Conservation (phyloP, 2,888 invertebrate species). For the Papilio elwesi region DNA sequence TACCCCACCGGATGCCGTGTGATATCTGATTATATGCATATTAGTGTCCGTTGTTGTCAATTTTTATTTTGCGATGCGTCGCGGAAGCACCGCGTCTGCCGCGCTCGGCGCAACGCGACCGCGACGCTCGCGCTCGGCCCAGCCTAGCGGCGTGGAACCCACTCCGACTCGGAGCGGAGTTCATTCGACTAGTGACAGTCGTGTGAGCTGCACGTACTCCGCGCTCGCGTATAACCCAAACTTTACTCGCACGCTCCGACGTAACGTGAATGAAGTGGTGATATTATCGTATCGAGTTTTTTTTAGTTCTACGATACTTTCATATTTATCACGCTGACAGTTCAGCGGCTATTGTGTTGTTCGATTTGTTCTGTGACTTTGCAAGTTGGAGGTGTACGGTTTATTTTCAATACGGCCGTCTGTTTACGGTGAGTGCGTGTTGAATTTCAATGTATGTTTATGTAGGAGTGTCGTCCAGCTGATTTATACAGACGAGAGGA, state of each 20-base stretch:
- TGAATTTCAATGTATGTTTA: slow-evolving; percentile 72
- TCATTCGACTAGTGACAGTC: slow-evolving; percentile 71
- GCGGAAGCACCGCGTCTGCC: slow-evolving; percentile 54
- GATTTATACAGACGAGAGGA: slow-evolving; percentile 71
- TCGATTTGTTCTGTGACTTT: slow-evolving; percentile 73
- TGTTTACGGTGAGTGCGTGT: slow-evolving; percentile 78
- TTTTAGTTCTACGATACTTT: slow-evolving; percentile 59
- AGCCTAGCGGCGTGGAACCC: slow-evolving; percentile 13
- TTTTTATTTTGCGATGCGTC: slow-evolving; percentile 60
- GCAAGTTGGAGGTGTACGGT: slow-evolving; percentile 76
- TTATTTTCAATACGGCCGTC: slow-evolving; percentile 73
- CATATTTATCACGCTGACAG: slow-evolving; percentile 64
- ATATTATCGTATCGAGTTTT: slow-evolving; percentile 61
- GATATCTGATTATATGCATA: slow-evolving; percentile 71
- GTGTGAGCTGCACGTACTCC: slow-evolving; percentile 63
- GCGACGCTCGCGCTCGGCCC: slow-evolving; percentile 33
- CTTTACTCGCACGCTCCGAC: slow-evolving; percentile 70
- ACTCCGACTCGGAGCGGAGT: slow-evolving; percentile 30
- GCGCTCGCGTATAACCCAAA: slow-evolving; percentile 60
- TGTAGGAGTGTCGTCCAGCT: slow-evolving; percentile 66
- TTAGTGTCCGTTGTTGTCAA: slow-evolving; percentile 61
- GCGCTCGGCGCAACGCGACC: slow-evolving; percentile 41
- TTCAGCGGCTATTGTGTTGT: slow-evolving; percentile 73
- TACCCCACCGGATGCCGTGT: slow-evolving; percentile 60
- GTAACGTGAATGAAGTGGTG: slow-evolving; percentile 73